Percentiles rank a stretch among this genome's conserved stretches.
phyloP scores from a whole-genome alignment of 2,888 invertebrate genomes.

The Melanostoma scalare region DNA sequence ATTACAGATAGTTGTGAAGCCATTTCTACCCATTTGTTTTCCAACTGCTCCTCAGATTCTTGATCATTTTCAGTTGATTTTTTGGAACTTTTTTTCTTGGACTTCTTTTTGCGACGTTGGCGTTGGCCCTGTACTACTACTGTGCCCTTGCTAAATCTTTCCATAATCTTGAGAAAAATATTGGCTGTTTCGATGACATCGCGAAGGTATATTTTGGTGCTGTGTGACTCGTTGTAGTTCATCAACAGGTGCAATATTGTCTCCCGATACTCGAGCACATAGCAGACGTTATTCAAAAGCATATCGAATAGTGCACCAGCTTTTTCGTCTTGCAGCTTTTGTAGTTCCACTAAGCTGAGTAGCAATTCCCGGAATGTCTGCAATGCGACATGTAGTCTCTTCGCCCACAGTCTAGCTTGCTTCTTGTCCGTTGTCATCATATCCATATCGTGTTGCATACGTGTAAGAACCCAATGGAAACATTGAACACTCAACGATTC shows the following conservation, averaged over 20 bases:
- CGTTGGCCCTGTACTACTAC: conserved; percentile 89
- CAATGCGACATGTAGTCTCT: conserved; percentile 92
- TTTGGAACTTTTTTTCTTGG: conserved; percentile 72
- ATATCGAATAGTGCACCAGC: conserved; percentile 92
- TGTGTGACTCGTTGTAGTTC: conserved; percentile 92
- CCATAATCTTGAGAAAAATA: conserved; percentile 94
- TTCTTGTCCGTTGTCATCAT: conserved; percentile 94
- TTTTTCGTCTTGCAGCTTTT: conserved; percentile 87
- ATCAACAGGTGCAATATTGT: conserved; percentile 90
- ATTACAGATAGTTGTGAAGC: conserved; percentile 85
- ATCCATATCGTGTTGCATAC: conserved; percentile 93
- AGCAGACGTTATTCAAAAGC: conserved; percentile 95
- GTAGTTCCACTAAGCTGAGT: conserved; percentile 91
- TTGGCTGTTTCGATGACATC: conserved; percentile 95
- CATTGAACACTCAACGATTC: conserved; percentile 95
- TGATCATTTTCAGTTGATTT: conserved; percentile 81
- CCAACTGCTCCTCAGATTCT: conserved; percentile 81
- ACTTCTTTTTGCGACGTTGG: conserved; percentile 81
- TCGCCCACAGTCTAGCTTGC: conserved; percentile 91
- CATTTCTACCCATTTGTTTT: conserved; percentile 86
- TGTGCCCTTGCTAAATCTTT: conserved; percentile 86
- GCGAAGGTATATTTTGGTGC: conserved; percentile 91
- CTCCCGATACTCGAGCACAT: conserved; percentile 96
- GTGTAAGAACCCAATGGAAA: conserved; percentile 91
- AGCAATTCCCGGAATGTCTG: conserved; percentile 91